phyloP scores from a whole-genome alignment of 2,797 vertebrate genomes.

The Lepilemur septentrionalis region DNA sequence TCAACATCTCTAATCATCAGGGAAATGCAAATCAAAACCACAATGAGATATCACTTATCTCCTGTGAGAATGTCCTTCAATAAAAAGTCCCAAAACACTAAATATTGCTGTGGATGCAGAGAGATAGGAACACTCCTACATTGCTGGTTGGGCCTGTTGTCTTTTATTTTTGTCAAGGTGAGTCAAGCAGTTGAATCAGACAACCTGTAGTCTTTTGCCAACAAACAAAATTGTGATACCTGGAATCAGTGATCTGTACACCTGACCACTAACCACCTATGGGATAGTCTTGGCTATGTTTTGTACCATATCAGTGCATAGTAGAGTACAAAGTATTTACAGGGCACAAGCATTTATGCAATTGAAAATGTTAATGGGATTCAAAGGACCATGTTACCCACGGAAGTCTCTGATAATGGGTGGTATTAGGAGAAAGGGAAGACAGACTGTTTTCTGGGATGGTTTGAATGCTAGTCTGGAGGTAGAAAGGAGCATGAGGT shows the following conservation, averaged over 20 bases:
- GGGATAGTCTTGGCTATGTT: neutral
- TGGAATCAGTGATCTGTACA: neutral
- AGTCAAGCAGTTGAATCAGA: conserved; percentile 15
- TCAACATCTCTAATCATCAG: no score
- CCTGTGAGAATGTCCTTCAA: no score
- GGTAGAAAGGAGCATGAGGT: neutral
- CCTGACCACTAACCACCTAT: neutral
- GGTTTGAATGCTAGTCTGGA: neutral
- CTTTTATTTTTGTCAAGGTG: no score
- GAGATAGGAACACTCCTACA: no score
- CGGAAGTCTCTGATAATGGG: neutral
- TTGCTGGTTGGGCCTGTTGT: no score
- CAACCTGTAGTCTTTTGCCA: conserved; percentile 21
- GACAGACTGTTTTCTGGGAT: neutral
- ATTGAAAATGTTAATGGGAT: neutral
- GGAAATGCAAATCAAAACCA: no score
- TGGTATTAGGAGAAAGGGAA: neutral
- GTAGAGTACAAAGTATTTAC: neutral
- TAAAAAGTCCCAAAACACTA: no score
- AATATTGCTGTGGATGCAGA: no score
- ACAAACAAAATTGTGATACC: conserved; percentile 29
- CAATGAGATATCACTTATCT: no score
- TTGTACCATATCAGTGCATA: neutral
- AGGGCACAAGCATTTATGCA: neutral
- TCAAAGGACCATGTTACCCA: neutral